These are phyloP conservation scores for Pegea sp. DNA, from an alignment of 23 tunicate genomes.

Conservation along the genomic window DNA sequence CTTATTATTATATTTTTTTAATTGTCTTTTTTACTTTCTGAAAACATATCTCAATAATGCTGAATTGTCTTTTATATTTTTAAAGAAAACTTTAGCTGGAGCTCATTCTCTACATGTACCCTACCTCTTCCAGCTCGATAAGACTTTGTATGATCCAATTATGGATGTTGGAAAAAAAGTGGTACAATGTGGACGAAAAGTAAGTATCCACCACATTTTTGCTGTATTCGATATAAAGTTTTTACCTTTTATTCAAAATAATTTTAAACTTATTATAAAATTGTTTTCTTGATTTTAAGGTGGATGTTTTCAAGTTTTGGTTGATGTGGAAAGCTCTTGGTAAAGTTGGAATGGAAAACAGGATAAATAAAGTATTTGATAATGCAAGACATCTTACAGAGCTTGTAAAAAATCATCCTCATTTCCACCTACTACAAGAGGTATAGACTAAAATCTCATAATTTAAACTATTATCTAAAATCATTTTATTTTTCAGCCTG, in stretches of 20 bases:
- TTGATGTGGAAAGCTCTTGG: conserved; percentile 62
- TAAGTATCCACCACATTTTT: neutral
- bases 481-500: conserved; percentile 13
- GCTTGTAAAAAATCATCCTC: conserved; percentile 12
- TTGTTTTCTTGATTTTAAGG: conserved; percentile 6
- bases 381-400: conserved; percentile 25
- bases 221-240: neutral
- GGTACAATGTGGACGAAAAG: conserved; percentile 67
- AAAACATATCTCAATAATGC: neutral
- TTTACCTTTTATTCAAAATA: neutral
- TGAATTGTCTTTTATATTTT: neutral
- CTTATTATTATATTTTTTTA: no score
- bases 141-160: conserved; percentile 15
- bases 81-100: conserved; percentile 13
- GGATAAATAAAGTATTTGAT: conserved; percentile 37
- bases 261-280: neutral
- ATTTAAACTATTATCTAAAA: no score
- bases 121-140: conserved; percentile 51
- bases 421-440: conserved; percentile 26
- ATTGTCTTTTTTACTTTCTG: no score
- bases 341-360: conserved; percentile 12
- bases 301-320: conserved; percentile 53
- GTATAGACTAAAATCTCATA: no score
- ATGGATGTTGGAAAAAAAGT: conserved; percentile 45
- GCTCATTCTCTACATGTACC: conserved; percentile 36